phyloP scores from a whole-genome alignment of 2,888 invertebrate species.

The Melinaea marsaeus region DNA sequence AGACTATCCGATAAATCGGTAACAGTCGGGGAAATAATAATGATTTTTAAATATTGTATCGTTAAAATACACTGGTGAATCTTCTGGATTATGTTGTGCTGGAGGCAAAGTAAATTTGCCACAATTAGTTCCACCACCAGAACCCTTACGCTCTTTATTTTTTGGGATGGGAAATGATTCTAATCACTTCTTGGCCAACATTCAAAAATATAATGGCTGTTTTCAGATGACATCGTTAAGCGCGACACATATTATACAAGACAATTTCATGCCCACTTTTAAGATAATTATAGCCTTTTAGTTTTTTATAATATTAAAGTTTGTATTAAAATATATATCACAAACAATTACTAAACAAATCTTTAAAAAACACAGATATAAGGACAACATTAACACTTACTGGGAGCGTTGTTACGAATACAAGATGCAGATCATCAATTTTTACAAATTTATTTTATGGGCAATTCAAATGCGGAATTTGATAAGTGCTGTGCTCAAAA shows the following conservation, averaged over 20 bases:
- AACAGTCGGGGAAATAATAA: slow-evolving; percentile 24
- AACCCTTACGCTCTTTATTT: slow-evolving; percentile 37
- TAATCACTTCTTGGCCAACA: slow-evolving; percentile 37
- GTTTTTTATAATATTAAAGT: too few species aligned
- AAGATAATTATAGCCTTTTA: slow-evolving; percentile 16
- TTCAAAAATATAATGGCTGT: slow-evolving; percentile 40
- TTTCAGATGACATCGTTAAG: slow-evolving; percentile 37
- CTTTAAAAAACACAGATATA: too few species aligned
- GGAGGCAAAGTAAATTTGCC: slow-evolving; percentile 40
- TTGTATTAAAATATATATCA: too few species aligned
- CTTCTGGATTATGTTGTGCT: slow-evolving; percentile 31
- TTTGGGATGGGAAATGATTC: slow-evolving; percentile 36
- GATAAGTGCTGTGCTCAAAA: too few species aligned
- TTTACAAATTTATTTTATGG: too few species aligned
- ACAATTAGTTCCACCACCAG: slow-evolving; percentile 38
- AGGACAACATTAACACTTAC: not conserved
- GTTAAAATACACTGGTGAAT: slow-evolving; percentile 16
- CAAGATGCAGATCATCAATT: slow-evolving; percentile 1
- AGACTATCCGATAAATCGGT: slow-evolving; percentile 30
- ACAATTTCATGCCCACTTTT: slow-evolving; percentile 36
- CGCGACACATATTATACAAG: slow-evolving; percentile 33
- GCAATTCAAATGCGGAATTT: too few species aligned
- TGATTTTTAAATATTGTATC: slow-evolving; percentile 23
- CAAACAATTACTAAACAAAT: too few species aligned
- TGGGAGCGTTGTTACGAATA: not conserved